These are phyloP conservation scores for Calameuta filiformis DNA, from an alignment of 2,888 invertebrate species.

Conservation along the genomic window DNA sequence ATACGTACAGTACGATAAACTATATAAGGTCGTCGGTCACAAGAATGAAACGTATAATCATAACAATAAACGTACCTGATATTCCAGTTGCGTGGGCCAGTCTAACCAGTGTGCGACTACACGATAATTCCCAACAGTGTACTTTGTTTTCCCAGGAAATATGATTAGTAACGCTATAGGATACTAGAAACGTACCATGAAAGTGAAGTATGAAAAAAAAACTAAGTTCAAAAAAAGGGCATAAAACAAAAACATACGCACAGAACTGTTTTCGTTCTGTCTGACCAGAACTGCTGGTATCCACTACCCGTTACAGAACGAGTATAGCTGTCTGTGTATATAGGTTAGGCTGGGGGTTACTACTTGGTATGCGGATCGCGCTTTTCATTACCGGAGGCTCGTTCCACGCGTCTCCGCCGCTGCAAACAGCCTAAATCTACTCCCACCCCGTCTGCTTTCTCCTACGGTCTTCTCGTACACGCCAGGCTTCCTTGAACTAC, in stretches of 20 bases:
- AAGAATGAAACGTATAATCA: too few relatives aligned
- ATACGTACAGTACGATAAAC: too few relatives aligned
- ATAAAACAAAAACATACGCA: too few relatives aligned
- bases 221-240: too few relatives aligned
- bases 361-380: conserved; percentile 72
- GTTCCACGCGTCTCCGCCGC: conserved; percentile 53
- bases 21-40: too few relatives aligned
- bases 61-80: too few relatives aligned
- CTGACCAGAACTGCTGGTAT: conserved; percentile 46
- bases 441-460: conserved; percentile 37
- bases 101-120: too few relatives aligned
- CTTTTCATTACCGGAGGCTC: conserved; percentile 72
- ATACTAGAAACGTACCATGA: too few relatives aligned
- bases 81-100: too few relatives aligned
- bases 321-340: conserved; percentile 34
- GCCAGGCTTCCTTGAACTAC: conserved; percentile 18
- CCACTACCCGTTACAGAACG: conserved; percentile 41
- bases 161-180: too few relatives aligned
- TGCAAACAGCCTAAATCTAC: conserved; percentile 66
- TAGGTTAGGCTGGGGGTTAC: conserved; percentile 59
- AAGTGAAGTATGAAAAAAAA: conserved; percentile 15
- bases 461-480: not conserved
- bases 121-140: too few relatives aligned
- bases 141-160: too few relatives aligned
- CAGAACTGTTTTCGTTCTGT: conserved; percentile 11